Conservation (phyloP, 2,797 vertebrate genomes). For the Emydoidea blandingii region DNA sequence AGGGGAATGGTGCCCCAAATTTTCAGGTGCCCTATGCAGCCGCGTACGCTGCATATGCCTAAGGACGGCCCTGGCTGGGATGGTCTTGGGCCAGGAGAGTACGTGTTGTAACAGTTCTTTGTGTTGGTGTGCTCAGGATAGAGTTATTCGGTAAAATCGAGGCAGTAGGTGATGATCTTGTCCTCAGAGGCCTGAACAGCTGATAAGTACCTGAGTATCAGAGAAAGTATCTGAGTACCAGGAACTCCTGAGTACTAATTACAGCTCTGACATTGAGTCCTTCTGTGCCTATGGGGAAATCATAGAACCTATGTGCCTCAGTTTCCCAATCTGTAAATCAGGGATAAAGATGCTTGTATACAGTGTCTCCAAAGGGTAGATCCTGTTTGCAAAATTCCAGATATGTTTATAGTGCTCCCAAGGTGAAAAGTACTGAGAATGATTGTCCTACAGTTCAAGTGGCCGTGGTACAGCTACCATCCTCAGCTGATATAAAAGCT, state of each 20-base stretch:
- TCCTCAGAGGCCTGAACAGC: neutral
- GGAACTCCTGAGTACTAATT: neutral
- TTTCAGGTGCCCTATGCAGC: too few species aligned
- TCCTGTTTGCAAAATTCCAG: neutral
- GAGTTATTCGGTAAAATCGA: neutral
- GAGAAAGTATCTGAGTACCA: neutral
- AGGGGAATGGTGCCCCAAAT: too few species aligned
- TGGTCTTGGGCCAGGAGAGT: neutral
- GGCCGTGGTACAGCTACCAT: neutral
- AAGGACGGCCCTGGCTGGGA: too few species aligned
- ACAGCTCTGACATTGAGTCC: neutral
- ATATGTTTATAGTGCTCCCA: too few species aligned
- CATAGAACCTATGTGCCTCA: neutral
- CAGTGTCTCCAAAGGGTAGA: neutral
- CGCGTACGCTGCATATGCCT: too few species aligned
- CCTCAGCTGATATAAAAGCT: fast-evolving
- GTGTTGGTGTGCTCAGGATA: neutral
- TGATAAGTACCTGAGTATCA: neutral
- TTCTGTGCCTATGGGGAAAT: neutral
- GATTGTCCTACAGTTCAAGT: neutral
- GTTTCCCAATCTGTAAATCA: neutral
- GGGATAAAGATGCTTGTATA: neutral
- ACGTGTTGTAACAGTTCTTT: neutral
- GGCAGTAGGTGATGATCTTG: neutral
- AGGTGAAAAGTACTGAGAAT: neutral